Evolutionary conservation across 35 echinoderm and acorn worm genomes (phyloP), one percentile per base, ranked within the genome.

Genomic region (Stichopus chloronotus): DNA sequence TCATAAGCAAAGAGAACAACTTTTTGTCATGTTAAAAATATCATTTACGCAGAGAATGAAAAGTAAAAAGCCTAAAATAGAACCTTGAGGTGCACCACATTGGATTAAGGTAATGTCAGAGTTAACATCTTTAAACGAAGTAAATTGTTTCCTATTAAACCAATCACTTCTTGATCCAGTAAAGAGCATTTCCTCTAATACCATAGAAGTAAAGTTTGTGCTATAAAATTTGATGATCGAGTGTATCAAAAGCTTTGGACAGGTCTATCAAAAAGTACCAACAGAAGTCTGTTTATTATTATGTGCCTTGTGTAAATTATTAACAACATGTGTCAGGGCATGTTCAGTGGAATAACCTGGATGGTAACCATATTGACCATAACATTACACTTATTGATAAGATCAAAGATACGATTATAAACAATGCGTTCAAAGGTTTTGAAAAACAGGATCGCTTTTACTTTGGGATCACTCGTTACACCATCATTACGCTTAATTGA

Each of bases 151-250:
- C 72, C 72, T 76, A 11, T 76, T 76, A 76, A 76, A 76, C 8
- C 4, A 13, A 76, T 76, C 4, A 76, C 72, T 76, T 17, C 9
- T 24, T 76, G 1, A 13, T 76, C 72, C 72, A 76, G 24, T 76
- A 4, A 76, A 76, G 72, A 76, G 72, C 72, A 71, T 71, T 71
- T 71, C 65, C 65, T 20, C 1, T 76, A 76, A 13, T 76, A 13
- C 11, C 72, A 13, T 76, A 76, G 72, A 74, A 74, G 69, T 74
- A 74, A 74, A 74, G 72, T 76, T 76, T 76, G 72, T 76, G 72
- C 12, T 0, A 12, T 76, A 16, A 76, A 76, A 76, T 5, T 76
- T 13, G 72, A 24, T 76, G 72, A 76, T 76, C 72, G 4, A 76
- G 17, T 76, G 72, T 76, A 76, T 5, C 72, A 24, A 76, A 76